Percentiles rank a stretch among this genome's conserved stretches.
These are phyloP conservation scores for Arge pagana DNA, from an alignment of 2,888 invertebrate genomes.

Conservation along the genomic window DNA sequence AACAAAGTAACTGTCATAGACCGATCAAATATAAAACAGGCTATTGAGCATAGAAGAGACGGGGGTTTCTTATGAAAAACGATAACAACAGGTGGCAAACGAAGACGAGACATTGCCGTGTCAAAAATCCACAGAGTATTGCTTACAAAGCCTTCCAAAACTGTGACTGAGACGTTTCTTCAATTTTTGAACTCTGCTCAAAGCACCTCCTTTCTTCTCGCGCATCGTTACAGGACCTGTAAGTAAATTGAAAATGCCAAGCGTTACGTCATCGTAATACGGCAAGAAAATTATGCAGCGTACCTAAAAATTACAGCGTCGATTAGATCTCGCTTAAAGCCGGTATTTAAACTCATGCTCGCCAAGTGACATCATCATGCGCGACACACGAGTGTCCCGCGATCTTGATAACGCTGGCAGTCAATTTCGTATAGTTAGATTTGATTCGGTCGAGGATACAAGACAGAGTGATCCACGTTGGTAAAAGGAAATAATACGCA, in stretches of 20 bases:
- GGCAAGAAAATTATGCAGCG: not conserved
- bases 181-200: conserved; percentile 91
- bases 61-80: no score
- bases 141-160: conserved; percentile 96
- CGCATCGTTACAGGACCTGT: conserved; percentile 78
- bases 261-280: not conserved
- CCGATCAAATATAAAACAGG: no score
- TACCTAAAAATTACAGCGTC: conserved; percentile 5
- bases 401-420: conserved; percentile 25
- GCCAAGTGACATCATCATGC: conserved; percentile 31
- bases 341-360: not conserved
- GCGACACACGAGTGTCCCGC: conserved; percentile 31
- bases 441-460: no score
- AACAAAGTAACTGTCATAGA: no score
- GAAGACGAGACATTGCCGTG: no score
- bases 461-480: no score
- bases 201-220: conserved; percentile 89
- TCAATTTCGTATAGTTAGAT: no score
- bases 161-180: conserved; percentile 94
- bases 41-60: no score
- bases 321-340: no score
- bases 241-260: conserved; percentile 31
- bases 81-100: no score
- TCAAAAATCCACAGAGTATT: no score
- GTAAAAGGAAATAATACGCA: no score